A percentile compares a stretch with the other conserved stretches of the same genome.
Evolutionary conservation across 2,113 vertebrate species (phyloP).

Genomic region (Geococcyx californianus): DNA sequence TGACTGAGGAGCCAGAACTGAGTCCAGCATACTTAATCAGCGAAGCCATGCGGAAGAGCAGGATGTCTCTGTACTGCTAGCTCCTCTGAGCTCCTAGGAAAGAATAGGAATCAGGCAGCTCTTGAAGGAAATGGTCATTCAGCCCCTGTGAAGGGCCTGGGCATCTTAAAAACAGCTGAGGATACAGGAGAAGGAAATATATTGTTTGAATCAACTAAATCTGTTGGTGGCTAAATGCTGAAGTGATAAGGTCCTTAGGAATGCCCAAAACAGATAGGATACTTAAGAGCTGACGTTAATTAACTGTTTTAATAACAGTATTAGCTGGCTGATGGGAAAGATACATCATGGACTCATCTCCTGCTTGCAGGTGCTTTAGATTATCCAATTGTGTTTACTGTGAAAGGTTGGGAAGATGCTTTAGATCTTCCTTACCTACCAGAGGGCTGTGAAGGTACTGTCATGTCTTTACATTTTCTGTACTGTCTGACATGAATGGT

Average conservation of each 20-base stretch:
- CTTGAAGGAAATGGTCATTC: constrained; percentile 11
- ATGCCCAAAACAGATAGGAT: not conserved
- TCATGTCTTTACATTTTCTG: constrained; percentile 39
- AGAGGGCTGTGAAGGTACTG: constrained; percentile 68
- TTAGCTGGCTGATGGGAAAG: constrained; percentile 30
- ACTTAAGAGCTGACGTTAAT: constrained; percentile 36
- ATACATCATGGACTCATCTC: not conserved
- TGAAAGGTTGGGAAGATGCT: constrained; percentile 59
- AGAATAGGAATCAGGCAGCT: not conserved
- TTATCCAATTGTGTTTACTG: constrained; percentile 62
- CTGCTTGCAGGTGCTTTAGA: constrained; percentile 57
- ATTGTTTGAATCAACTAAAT: not conserved
- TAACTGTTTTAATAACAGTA: constrained; percentile 54
- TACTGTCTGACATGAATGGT: constrained; percentile 49
- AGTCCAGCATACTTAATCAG: constrained; percentile 96
- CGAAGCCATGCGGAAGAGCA: constrained; percentile 94
- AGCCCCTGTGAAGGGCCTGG: not conserved
- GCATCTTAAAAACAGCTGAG: not conserved
- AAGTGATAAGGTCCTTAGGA: not conserved
- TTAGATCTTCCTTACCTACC: constrained; percentile 49
- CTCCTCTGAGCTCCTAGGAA: constrained; percentile 19
- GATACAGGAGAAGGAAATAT: not conserved
- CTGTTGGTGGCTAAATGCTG: constrained; percentile 18
- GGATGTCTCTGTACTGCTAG: constrained; percentile 97
- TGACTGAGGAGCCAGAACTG: constrained; percentile 96